phyloP scores from a whole-genome alignment of 2,797 vertebrate species.

The Cyclura pinguis region DNA sequence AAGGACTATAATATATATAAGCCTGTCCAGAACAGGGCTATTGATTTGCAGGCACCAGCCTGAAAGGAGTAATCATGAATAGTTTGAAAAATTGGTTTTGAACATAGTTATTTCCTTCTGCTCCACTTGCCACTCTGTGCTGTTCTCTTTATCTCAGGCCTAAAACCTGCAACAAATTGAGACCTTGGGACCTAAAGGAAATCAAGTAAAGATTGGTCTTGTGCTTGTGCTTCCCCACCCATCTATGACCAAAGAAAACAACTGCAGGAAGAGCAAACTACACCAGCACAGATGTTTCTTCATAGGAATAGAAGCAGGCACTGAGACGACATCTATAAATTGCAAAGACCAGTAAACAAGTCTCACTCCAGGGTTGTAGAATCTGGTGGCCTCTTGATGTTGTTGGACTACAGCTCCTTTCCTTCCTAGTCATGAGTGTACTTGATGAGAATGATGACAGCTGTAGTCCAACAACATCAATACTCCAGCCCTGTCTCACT shows the following conservation, averaged over 20 bases:
- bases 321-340: not conserved
- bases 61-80: not conserved
- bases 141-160: not conserved
- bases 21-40: not conserved
- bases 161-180: not conserved
- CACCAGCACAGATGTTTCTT: not conserved
- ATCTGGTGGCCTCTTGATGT: not conserved
- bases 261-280: not conserved
- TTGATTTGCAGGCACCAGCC: constrained; percentile 7
- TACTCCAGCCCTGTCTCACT: not conserved
- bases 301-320: too few relatives aligned
- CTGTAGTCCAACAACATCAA: not conserved
- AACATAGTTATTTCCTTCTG: not conserved
- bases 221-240: not conserved
- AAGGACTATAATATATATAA: not conserved
- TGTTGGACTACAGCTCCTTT: not conserved
- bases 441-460: not conserved
- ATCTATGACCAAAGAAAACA: not conserved
- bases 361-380: not conserved
- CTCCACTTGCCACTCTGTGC: too few relatives aligned
- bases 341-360: too few relatives aligned
- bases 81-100: not conserved
- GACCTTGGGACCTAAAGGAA: not conserved
- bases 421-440: not conserved
- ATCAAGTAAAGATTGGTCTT: not conserved